phyloP scores from a whole-genome alignment of 2,113 vertebrate genomes.

The Smithornis capensis region DNA sequence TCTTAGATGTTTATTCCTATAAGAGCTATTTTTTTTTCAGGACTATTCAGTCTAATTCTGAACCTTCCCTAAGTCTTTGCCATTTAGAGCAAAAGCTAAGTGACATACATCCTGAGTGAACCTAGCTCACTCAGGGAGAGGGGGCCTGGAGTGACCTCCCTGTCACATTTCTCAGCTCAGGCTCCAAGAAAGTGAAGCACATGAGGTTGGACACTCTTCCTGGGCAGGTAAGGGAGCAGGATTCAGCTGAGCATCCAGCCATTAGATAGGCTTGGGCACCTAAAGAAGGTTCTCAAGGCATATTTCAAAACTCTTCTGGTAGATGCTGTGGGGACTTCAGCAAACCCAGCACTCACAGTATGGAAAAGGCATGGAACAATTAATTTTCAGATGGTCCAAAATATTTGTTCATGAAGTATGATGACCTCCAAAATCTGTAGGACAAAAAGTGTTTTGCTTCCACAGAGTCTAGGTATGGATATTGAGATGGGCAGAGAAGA shows the following conservation, averaged over 20 bases:
- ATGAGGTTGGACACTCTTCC: background rate
- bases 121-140: background rate
- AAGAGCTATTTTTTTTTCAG: background rate
- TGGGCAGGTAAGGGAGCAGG: background rate
- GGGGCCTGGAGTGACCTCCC: background rate
- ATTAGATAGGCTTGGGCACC: fast-evolving
- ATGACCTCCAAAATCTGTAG: background rate
- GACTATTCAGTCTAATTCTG: fast-evolving
- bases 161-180: background rate
- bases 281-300: background rate
- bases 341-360: background rate
- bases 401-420: background rate
- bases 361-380: background rate
- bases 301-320: background rate
- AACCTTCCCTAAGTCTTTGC: background rate
- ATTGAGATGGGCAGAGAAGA: background rate
- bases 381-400: background rate
- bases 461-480: background rate
- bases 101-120: background rate
- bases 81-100: background rate
- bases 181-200: background rate
- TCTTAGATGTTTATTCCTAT: background rate
- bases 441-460: background rate
- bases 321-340: background rate
- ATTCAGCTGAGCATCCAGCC: background rate